Percentiles rank a stretch among this genome's conserved stretches.
Evolutionary conservation across 2,113 vertebrate genomes (phyloP).

Genomic region (Cromileptes altivelis): DNA sequence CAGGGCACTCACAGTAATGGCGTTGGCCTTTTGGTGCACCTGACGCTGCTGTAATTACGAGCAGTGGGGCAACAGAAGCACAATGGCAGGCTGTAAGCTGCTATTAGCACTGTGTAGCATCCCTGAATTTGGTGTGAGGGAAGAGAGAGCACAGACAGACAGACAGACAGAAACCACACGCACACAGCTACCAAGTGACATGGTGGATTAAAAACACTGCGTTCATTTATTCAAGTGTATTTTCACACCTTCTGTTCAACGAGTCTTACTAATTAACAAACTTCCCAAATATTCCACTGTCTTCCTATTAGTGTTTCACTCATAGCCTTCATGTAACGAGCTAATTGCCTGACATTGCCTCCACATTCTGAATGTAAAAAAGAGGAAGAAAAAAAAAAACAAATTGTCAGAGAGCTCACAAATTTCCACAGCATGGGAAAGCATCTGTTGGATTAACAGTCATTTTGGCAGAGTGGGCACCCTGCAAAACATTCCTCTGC

Average conservation of each 20-base stretch:
- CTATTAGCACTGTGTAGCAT: slow-evolving; percentile 33
- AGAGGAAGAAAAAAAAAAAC: neutral
- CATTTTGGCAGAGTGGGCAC: slow-evolving; percentile 42
- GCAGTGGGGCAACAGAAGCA: slow-evolving; percentile 20
- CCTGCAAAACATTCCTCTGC: slow-evolving; percentile 39
- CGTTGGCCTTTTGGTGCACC: slow-evolving; percentile 3
- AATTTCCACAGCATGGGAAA: slow-evolving; percentile 42
- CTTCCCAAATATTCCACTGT: neutral
- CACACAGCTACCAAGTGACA: neutral
- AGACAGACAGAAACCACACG: slow-evolving; percentile 1
- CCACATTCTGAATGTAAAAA: neutral
- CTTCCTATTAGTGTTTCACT: neutral
- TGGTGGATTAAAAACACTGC: slow-evolving; percentile 11
- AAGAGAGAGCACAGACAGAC: neutral
- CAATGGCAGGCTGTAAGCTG: slow-evolving; percentile 42
- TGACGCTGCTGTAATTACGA: slow-evolving; percentile 43
- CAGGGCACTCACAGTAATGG: slow-evolving; percentile 23
- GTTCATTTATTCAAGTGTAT: slow-evolving; percentile 6
- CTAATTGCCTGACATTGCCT: slow-evolving; percentile 20
- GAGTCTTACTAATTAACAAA: slow-evolving; percentile 18
- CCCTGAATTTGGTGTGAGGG: slow-evolving; percentile 10
- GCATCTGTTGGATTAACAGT: slow-evolving; percentile 62
- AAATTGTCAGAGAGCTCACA: slow-evolving; percentile 28
- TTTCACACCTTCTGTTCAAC: slow-evolving; percentile 29
- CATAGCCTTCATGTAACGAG: neutral